phyloP scores from a whole-genome alignment of 2,113 vertebrate species.

The Suncus etruscus region DNA sequence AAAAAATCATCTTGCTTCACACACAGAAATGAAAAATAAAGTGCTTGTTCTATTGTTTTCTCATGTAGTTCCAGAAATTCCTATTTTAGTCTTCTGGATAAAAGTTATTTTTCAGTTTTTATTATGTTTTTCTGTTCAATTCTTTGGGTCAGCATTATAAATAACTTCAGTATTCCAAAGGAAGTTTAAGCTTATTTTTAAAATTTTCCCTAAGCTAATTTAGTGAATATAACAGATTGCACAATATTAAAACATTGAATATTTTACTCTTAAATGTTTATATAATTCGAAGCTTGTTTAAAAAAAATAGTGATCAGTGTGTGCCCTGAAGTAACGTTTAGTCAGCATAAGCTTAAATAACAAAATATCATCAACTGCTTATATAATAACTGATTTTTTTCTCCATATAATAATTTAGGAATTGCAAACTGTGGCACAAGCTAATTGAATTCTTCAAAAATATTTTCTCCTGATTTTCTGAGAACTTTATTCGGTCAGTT shows the following conservation, averaged over 20 bases:
- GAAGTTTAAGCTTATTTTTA: background rate
- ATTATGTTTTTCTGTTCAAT: background rate
- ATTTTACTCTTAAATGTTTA: background rate
- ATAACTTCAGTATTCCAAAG: background rate
- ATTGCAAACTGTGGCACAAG: background rate
- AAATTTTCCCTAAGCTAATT: background rate
- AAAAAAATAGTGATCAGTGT: background rate
- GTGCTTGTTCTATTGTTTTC: no score
- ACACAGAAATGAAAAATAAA: no score
- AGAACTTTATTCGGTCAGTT: no score
- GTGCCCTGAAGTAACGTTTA: background rate
- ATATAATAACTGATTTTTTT: background rate
- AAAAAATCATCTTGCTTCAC: no score
- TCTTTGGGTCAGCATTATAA: background rate
- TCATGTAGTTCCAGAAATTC: background rate
- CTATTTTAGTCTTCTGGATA: background rate
- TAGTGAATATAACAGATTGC: no score
- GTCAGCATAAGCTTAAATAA: background rate
- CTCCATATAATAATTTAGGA: background rate
- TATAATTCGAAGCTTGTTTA: background rate
- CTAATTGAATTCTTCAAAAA: background rate
- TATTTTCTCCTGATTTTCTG: background rate
- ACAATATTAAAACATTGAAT: no score
- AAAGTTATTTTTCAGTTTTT: background rate
- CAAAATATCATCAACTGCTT: background rate